Percentiles rank a stretch among this genome's conserved stretches.
These are phyloP conservation scores for Limnephilus marmoratus DNA, from an alignment of 2,888 invertebrate species.

Conservation along the genomic window DNA sequence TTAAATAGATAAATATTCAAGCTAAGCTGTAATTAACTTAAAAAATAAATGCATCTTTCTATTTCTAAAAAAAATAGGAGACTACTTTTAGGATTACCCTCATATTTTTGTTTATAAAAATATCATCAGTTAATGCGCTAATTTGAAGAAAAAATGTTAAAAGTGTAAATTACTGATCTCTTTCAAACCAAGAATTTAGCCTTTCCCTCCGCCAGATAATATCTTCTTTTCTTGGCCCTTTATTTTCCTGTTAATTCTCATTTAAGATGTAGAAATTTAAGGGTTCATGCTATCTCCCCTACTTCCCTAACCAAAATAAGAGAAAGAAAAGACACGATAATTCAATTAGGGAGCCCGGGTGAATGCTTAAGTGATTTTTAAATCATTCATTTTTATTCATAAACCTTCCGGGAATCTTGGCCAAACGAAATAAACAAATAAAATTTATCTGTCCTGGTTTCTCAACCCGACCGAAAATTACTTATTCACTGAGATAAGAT, in stretches of 20 bases:
- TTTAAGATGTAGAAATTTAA: conserved; percentile 52
- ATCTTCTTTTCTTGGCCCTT: conserved; percentile 21
- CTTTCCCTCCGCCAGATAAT: conserved; percentile 3
- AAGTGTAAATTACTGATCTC: neutral
- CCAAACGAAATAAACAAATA: neutral
- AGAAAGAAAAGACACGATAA: conserved; percentile 16
- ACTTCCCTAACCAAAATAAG: neutral
- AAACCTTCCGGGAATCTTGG: neutral
- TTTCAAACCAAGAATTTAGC: neutral
- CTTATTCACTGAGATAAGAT: neutral
- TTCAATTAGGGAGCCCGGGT: conserved; percentile 12
- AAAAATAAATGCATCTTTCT: too few relatives aligned
- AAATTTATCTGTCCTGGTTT: neutral
- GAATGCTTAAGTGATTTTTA: conserved; percentile 40
- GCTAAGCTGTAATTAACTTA: too few relatives aligned
- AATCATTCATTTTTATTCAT: conserved; percentile 23
- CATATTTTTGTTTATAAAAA: too few relatives aligned
- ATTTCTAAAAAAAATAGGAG: too few relatives aligned
- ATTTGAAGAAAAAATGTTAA: neutral
- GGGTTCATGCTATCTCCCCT: conserved; percentile 15
- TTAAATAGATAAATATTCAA: too few relatives aligned
- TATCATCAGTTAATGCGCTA: too few relatives aligned
- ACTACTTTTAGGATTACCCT: too few relatives aligned
- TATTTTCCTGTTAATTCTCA: conserved; percentile 54
- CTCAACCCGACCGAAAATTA: neutral